These are phyloP conservation scores for Prunella strophiata DNA, from an alignment of 2,797 vertebrate species.

Conservation along the genomic window DNA sequence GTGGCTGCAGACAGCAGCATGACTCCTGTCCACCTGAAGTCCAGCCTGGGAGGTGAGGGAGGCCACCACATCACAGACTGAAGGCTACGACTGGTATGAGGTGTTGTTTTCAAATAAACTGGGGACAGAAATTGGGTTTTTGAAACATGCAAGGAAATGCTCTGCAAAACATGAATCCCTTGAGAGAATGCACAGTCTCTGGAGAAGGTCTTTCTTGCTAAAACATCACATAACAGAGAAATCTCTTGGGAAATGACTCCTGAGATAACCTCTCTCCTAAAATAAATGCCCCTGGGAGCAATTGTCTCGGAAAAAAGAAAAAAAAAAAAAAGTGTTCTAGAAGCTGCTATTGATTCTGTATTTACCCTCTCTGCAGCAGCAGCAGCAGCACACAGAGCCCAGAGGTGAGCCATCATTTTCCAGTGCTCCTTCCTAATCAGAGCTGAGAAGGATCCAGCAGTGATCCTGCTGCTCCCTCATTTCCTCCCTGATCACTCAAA, in stretches of 20 bases:
- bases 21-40: neutral
- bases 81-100: neutral
- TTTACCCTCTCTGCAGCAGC: slow-evolving; percentile 7
- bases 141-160: neutral
- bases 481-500: neutral
- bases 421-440: neutral
- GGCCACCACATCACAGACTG: neutral
- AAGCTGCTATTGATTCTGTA: neutral
- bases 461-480: neutral
- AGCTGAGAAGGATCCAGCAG: neutral
- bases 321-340: neutral
- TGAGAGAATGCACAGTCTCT: neutral
- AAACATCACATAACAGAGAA: neutral
- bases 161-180: neutral
- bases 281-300: neutral
- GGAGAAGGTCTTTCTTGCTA: neutral
- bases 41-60: neutral
- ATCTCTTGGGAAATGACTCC: neutral
- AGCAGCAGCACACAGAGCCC: slow-evolving; percentile 1
- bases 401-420: neutral
- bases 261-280: neutral
- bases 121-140: neutral
- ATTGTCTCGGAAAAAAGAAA: neutral
- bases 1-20: neutral
- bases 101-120: neutral